Evolutionary conservation across 2,797 vertebrate species (phyloP).

Genomic region (Acanthiza pusilla): DNA sequence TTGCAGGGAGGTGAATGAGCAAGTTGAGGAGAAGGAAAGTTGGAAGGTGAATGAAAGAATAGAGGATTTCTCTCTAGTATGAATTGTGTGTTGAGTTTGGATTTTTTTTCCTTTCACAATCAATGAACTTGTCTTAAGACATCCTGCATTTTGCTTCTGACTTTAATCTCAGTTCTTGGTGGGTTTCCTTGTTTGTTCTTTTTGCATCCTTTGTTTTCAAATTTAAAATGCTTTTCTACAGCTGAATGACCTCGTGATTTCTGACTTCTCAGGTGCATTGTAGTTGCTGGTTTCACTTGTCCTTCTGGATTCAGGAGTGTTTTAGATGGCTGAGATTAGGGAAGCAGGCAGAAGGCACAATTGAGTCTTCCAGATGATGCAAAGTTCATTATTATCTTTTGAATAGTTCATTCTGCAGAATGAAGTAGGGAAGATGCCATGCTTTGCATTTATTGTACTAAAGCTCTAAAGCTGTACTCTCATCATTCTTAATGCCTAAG

Average conservation of each 20-base stretch:
- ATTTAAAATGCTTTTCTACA: neutral
- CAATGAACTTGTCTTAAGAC: neutral
- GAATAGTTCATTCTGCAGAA: slow-evolving; percentile 32
- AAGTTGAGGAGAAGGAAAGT: neutral
- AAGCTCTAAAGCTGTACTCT: neutral
- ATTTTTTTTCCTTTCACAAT: neutral
- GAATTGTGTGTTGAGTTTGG: neutral
- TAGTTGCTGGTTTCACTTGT: neutral
- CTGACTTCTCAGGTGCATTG: neutral
- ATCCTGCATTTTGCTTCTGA: neutral
- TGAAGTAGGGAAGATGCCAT: neutral
- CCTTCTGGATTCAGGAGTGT: neutral
- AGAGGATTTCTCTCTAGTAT: neutral
- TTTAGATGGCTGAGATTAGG: neutral
- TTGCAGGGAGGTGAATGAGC: neutral
- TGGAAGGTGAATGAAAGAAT: neutral
- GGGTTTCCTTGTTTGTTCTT: neutral
- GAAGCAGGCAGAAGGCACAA: slow-evolving; percentile 10
- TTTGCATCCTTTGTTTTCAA: neutral
- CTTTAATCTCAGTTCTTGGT: neutral
- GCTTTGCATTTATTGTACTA: slow-evolving; percentile 13
- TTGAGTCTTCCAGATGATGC: neutral
- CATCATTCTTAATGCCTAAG: neutral
- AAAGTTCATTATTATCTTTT: slow-evolving; percentile 31
- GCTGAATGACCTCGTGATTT: slow-evolving; percentile 10